Evolutionary conservation across 2,113 vertebrate species (phyloP), one percentile per base, ranked within the genome.

Genomic region (Rhabdornis inornatus): DNA sequence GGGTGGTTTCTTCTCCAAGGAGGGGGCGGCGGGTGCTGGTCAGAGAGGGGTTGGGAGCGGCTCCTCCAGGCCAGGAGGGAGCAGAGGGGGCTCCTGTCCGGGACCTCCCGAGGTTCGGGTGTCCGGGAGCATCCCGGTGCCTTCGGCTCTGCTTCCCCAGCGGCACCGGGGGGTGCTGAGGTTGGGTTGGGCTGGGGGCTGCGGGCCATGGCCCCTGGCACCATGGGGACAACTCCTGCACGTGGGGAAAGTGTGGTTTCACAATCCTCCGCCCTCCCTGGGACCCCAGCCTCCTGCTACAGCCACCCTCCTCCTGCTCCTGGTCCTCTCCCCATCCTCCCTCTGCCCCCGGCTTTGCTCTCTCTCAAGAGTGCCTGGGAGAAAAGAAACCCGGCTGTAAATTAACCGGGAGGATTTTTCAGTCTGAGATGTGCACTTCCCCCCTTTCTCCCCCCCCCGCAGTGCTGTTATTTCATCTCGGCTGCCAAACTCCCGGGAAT

Each of bases 401-500:
- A 80, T 80, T 53, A 81, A 11, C 69, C 12, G 1, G 55, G 83
- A 83, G 81, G 65, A 86, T 91, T 93, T 91, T 94, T 61, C 89
- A 89, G 49, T 31, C 87, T n/a, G 92, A 89, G 94, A 61, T 74
- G 91, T 84, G 76, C 63, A 1, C 78, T 79, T 47, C 28, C 60
- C 60, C 35, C 53, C 45, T 28, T 44, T 31, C 39, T 13, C 33
- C 23, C 30, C 63, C 63, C 50, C 60, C 30, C 2, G 61, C 60
- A 65, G 72, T 3, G 8, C 90, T 79, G 87, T 63, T 92, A 71
- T 81, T 93, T 89, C 92, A 91, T 96, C 83, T 57, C 22, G 55
- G 80, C 94, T 90, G 92, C 91, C 94, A 95, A 88, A 95, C 64
- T 80, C 66, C 75, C 5, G 44, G 88, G 94, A 94, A 96, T 97